Evolutionary conservation across 23 tunicate genomes (phyloP).

Genomic region (Ascidia mentula): DNA sequence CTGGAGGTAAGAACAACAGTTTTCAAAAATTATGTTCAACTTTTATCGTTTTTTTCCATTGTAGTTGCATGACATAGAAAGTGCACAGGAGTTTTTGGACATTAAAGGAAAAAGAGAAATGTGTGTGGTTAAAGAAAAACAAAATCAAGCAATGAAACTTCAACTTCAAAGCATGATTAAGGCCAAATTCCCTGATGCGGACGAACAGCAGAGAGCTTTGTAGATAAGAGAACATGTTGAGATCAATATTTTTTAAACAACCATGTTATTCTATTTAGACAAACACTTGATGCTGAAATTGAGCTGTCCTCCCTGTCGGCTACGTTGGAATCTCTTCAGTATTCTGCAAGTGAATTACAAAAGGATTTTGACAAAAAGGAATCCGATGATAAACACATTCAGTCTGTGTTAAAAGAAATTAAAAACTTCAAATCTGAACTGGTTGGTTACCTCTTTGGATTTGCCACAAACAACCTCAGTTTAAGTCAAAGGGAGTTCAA

Average conservation of each 20-base stretch:
- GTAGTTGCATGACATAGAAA: background rate
- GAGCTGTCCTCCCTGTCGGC: background rate
- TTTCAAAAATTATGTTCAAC: too few species aligned
- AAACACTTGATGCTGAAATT: constrained; percentile 8
- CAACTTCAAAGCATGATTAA: background rate
- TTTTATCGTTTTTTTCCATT: too few species aligned
- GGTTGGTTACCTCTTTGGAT: background rate
- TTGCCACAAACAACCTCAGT: background rate
- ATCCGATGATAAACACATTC: constrained; percentile 1
- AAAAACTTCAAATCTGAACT: background rate
- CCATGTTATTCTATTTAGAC: background rate
- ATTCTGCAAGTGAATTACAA: background rate
- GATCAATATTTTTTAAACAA: too few species aligned
- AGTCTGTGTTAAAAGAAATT: background rate
- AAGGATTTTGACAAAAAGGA: background rate
- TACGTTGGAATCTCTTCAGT: background rate
- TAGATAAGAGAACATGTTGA: too few species aligned
- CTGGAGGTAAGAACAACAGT: background rate
- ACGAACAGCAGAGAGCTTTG: too few species aligned
- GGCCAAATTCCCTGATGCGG: too few species aligned
- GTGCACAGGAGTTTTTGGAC: background rate
- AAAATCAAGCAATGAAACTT: background rate
- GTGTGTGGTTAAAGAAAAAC: background rate
- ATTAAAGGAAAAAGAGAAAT: background rate
- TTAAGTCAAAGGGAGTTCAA: too few species aligned